Evolutionary conservation across 2,888 invertebrate species (phyloP).

Genomic region (Diaphora mendica): DNA sequence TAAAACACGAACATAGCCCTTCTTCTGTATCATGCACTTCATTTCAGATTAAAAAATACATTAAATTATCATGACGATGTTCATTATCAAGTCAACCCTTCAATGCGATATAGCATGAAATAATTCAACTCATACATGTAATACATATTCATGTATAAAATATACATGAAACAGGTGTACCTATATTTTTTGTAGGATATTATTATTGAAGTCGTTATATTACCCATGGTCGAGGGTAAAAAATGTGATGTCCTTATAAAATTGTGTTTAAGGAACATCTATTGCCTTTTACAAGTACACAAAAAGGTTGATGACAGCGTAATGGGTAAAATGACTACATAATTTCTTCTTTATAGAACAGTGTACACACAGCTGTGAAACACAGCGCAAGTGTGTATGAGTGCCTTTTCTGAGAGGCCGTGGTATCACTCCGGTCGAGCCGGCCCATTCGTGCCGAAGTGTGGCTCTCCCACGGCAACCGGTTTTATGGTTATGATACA

Average conservation of each 20-base stretch:
- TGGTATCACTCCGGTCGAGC: too few species aligned
- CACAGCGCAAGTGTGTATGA: too few species aligned
- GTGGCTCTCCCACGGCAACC: too few species aligned
- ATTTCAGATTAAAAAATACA: not conserved
- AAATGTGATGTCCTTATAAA: conserved; percentile 17
- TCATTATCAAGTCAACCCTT: conserved; percentile 3
- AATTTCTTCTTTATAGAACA: too few species aligned
- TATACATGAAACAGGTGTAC: conserved; percentile 4
- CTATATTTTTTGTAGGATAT: conserved; percentile 6
- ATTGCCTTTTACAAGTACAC: conserved; percentile 7
- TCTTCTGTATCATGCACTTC: not conserved
- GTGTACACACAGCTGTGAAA: too few species aligned
- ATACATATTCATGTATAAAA: conserved; percentile 11
- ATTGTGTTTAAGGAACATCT: not conserved
- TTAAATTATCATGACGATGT: not conserved
- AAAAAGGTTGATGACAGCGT: conserved; percentile 18
- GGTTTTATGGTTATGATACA: not conserved
- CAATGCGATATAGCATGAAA: not conserved
- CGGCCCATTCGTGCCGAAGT: too few species aligned
- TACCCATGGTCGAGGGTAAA: conserved; percentile 1
- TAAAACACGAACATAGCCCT: not conserved
- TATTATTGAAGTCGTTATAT: conserved; percentile 10
- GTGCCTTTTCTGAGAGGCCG: too few species aligned
- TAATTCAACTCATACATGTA: conserved; percentile 1
- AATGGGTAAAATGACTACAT: conserved; percentile 3